These are phyloP conservation scores for Benthosema pterotum DNA, from an alignment of 2,797 vertebrate species.

Conservation along the genomic window DNA sequence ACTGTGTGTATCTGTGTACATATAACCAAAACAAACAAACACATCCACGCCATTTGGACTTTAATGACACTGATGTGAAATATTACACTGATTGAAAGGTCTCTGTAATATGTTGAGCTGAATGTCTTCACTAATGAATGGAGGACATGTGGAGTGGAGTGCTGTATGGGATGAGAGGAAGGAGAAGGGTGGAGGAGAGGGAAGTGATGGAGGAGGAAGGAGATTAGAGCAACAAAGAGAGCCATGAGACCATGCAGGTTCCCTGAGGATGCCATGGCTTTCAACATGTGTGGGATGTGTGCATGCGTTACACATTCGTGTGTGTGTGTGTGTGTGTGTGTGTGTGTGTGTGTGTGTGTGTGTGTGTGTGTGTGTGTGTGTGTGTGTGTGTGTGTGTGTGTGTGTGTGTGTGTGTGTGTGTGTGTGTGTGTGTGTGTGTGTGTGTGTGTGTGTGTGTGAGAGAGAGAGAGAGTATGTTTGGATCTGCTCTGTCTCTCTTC, in stretches of 20 bases:
- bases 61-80: slow-evolving; percentile 12
- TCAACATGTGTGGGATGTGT: slow-evolving; percentile 11
- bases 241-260: slow-evolving; percentile 27
- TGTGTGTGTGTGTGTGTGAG: slow-evolving; percentile 3
- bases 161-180: slow-evolving; percentile 5
- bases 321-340: slow-evolving; percentile 1
- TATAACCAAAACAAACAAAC: neutral
- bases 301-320: neutral
- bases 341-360: slow-evolving; percentile 3
- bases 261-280: slow-evolving; percentile 26
- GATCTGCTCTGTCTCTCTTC: slow-evolving; percentile 37
- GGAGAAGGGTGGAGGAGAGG: slow-evolving; percentile 29
- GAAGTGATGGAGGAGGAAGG: slow-evolving; percentile 31
- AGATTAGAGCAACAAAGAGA: slow-evolving; percentile 32
- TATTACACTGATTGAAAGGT: slow-evolving; percentile 9
- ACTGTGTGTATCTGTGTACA: no score
- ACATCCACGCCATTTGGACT: neutral
- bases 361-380: slow-evolving; percentile 8
- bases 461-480: neutral
- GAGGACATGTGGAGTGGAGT: neutral
- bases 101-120: slow-evolving; percentile 8
- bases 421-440: neutral
- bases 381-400: slow-evolving; percentile 3
- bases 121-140: slow-evolving; percentile 3
- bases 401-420: neutral